Evolutionary conservation across 2,888 invertebrate genomes (phyloP).

Genomic region (Tipula helvola): DNA sequence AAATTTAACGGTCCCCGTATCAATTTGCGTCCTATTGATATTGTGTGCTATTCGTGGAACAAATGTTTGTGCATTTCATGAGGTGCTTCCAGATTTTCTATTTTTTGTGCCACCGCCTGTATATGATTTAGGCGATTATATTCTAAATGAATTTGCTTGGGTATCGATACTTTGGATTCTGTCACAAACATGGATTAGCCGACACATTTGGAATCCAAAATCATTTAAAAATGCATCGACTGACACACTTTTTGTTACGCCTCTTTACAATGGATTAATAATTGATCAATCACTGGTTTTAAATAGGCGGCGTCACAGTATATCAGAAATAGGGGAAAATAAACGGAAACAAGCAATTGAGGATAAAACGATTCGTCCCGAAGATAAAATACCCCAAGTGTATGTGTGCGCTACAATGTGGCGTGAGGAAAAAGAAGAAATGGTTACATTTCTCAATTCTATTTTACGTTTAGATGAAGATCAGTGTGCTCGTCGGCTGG

Average conservation of each 20-base stretch:
- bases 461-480: conserved; percentile 80
- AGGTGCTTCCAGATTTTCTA: conserved; percentile 64
- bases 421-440: conserved; percentile 84
- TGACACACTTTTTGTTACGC: conserved; percentile 70
- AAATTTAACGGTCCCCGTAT: conserved; percentile 59
- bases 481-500: conserved; percentile 74
- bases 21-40: conserved; percentile 52
- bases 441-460: conserved; percentile 84
- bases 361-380: conserved; percentile 19
- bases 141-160: conserved; percentile 56
- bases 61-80: conserved; percentile 54
- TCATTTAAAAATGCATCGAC: conserved; percentile 73
- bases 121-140: conserved; percentile 40
- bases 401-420: conserved; percentile 81
- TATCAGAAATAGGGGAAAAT: not conserved
- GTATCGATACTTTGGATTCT: conserved; percentile 68
- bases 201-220: conserved; percentile 74
- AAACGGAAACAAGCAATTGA: not conserved
- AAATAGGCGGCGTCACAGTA: conserved; percentile 59
- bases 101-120: conserved; percentile 71
- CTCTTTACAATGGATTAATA: conserved; percentile 70
- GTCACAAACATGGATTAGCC: conserved; percentile 76
- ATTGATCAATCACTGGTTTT: conserved; percentile 75
- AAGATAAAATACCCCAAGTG: conserved; percentile 33
- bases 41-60: conserved; percentile 51